Evolutionary conservation across 2,888 invertebrate species (phyloP).

Genomic region (Agrotis puta): DNA sequence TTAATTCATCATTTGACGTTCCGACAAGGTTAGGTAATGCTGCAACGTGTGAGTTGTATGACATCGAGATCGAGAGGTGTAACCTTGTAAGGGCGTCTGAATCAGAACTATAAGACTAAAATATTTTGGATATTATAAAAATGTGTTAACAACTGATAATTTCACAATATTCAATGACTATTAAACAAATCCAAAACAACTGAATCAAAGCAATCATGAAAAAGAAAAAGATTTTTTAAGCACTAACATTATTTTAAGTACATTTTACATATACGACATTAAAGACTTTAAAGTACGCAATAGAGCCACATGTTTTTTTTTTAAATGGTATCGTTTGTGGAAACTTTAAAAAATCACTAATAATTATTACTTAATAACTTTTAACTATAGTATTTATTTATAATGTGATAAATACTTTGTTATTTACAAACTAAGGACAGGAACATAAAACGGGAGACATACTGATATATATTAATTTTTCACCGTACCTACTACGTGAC

Average conservation of each 20-base stretch:
- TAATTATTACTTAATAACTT: conserved; percentile 72
- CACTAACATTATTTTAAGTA: conserved; percentile 87
- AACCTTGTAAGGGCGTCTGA: conserved; percentile 53
- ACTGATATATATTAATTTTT: conserved; percentile 89
- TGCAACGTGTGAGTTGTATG: conserved; percentile 48
- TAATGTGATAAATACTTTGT: conserved; percentile 81
- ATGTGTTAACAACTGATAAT: conserved; percentile 43
- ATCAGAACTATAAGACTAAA: conserved; percentile 31
- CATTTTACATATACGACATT: conserved; percentile 88
- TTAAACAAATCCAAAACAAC: conserved; percentile 60
- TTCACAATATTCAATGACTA: conserved; percentile 51
- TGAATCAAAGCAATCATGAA: conserved; percentile 65
- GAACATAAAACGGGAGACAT: conserved; percentile 89
- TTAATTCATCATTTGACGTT: conserved; percentile 54
- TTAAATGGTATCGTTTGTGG: conserved; percentile 82
- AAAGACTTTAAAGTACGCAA: conserved; percentile 84
- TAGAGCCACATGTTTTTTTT: conserved; percentile 81
- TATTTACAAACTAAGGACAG: conserved; percentile 89
- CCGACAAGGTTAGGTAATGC: conserved; percentile 53
- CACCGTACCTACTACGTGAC: conserved; percentile 81
- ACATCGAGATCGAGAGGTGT: conserved; percentile 50
- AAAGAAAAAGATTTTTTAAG: conserved; percentile 73
- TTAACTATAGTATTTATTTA: conserved; percentile 75
- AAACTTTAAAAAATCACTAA: conserved; percentile 79
- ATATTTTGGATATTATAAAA: conserved; percentile 28